Conservation (phyloP, 2,888 invertebrate species). For the Isotomurus palustris region DNA sequence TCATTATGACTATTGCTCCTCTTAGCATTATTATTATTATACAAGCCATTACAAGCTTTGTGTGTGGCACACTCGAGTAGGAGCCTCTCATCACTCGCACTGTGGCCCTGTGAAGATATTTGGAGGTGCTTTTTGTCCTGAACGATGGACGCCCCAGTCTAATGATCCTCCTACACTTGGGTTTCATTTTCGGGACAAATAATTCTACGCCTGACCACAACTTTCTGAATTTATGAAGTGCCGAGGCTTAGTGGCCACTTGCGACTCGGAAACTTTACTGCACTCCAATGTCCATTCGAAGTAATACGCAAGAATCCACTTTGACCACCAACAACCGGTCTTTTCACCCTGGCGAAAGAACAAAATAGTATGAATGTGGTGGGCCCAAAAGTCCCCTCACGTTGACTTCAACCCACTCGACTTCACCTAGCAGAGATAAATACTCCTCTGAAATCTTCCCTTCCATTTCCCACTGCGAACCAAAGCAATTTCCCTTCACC, state of each 20-base stretch:
- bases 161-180: neutral
- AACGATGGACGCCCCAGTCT: neutral
- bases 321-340: too few species aligned
- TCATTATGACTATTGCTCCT: slow-evolving; percentile 8
- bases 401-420: too few species aligned
- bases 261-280: neutral
- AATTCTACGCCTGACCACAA: slow-evolving; percentile 5
- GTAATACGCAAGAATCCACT: neutral
- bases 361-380: too few species aligned
- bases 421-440: too few species aligned
- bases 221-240: slow-evolving; percentile 10
- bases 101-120: neutral
- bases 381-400: too few species aligned
- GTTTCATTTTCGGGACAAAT: slow-evolving; percentile 5
- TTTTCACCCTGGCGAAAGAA: too few species aligned
- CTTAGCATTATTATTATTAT: slow-evolving; percentile 12
- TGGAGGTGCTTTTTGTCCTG: too few species aligned
- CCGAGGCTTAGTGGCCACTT: slow-evolving; percentile 7
- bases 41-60: slow-evolving; percentile 3
- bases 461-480: too few species aligned
- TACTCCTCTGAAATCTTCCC: too few species aligned
- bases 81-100: neutral
- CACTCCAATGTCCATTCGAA: neutral
- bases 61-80: neutral
- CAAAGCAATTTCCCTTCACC: too few species aligned